These are phyloP conservation scores for Diuraphis noxia DNA, from an alignment of 1,140 invertebrate species.

Conservation along the genomic window DNA sequence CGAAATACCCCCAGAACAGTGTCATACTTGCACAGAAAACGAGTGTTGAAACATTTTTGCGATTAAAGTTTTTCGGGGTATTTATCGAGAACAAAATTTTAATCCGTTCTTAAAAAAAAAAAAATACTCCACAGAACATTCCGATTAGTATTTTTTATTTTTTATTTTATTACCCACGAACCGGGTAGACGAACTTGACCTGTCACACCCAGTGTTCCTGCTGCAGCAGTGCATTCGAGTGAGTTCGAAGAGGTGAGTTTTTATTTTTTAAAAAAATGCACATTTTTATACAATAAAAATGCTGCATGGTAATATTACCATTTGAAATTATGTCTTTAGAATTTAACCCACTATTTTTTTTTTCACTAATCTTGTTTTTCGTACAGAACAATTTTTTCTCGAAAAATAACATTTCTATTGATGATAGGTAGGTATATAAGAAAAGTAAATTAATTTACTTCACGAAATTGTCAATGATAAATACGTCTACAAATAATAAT, in stretches of 20 bases:
- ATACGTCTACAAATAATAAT: background rate
- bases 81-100: background rate
- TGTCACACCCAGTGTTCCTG: background rate
- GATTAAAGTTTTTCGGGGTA: background rate
- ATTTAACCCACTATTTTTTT: background rate
- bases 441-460: background rate
- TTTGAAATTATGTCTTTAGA: background rate
- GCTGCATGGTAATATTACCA: background rate
- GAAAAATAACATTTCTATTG: background rate
- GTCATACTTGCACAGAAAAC: background rate
- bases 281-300: background rate
- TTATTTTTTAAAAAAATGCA: background rate
- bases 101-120: background rate
- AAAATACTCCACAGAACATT: background rate
- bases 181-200: background rate
- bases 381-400: background rate
- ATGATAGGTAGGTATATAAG: background rate
- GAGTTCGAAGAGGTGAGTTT: background rate
- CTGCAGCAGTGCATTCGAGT: background rate
- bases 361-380: background rate
- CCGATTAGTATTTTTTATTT: background rate
- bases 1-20: background rate
- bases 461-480: background rate
- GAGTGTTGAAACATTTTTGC: background rate
- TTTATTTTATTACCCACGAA: background rate